Evolutionary conservation across 2,888 invertebrate species (phyloP).

Genomic region (Chaetogeoica ovagalla): DNA sequence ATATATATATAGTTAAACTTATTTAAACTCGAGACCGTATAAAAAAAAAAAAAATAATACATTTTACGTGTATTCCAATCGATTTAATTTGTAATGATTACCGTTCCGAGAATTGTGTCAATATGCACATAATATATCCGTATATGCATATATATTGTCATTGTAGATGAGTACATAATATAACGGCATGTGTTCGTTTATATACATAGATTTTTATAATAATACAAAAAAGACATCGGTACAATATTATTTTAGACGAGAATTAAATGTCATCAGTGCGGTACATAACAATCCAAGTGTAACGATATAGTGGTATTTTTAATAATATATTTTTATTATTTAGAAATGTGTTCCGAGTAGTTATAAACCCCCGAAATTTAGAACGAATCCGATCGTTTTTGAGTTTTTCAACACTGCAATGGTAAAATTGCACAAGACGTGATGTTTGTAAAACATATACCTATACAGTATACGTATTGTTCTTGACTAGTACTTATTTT

Average conservation of each 20-base stretch:
- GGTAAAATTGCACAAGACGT: not conserved
- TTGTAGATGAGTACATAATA: conserved; percentile 11
- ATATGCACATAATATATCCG: not conserved
- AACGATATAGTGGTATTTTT: not conserved
- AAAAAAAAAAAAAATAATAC: too few species aligned
- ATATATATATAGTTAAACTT: not conserved
- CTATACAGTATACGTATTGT: not conserved
- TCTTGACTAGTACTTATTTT: not conserved
- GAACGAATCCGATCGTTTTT: not conserved
- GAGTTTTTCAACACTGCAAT: not conserved
- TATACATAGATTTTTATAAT: not conserved
- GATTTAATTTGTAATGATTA: not conserved
- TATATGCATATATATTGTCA: not conserved
- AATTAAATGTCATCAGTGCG: not conserved
- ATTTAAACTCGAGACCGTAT: not conserved
- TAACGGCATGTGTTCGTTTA: conserved; percentile 20
- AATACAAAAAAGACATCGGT: not conserved
- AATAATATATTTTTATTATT: not conserved
- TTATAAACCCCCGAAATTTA: conserved; percentile 4
- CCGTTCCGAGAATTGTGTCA: not conserved
- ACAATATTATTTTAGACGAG: not conserved
- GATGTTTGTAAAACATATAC: not conserved
- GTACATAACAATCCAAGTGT: conserved; percentile 4
- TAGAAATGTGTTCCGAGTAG: conserved; percentile 27
- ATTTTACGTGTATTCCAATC: conserved; percentile 29